A percentile compares a stretch with the other conserved stretches of the same genome.
phyloP scores from a whole-genome alignment of 2,888 invertebrate species.

The Acleris sparsana region DNA sequence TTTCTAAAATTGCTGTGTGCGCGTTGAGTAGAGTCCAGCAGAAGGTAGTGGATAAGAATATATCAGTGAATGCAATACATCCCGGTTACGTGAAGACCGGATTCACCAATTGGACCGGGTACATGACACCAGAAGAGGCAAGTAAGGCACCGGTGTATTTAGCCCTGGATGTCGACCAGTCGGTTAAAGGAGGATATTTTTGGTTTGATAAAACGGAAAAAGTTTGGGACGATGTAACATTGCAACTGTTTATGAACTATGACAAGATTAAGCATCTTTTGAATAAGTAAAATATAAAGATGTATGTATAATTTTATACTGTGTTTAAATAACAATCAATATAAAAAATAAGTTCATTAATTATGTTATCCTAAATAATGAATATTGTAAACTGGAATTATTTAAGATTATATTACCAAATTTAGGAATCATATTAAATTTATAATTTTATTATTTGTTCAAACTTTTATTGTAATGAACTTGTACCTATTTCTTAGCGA shows the following conservation, averaged over 20 bases:
- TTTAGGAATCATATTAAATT: too few species aligned
- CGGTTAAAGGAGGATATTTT: constrained; percentile 46
- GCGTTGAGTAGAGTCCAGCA: constrained; percentile 46
- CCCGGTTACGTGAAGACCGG: constrained; percentile 47
- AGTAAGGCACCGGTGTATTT: constrained; percentile 42
- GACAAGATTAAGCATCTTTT: constrained; percentile 18
- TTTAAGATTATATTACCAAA: too few species aligned
- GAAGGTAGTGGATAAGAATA: constrained; percentile 40
- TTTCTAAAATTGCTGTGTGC: constrained; percentile 46
- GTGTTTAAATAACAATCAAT: too few species aligned
- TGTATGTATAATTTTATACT: too few species aligned
- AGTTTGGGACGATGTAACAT: constrained; percentile 41
- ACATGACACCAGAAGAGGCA: constrained; percentile 41
- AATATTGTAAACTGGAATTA: too few species aligned
- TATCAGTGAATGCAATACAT: constrained; percentile 46
- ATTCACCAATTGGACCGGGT: constrained; percentile 43
- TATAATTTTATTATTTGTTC: too few species aligned
- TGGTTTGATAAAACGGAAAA: constrained; percentile 47
- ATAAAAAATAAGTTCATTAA: too few species aligned
- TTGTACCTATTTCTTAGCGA: too few species aligned
- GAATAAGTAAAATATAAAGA: too few species aligned
- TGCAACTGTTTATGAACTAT: constrained; percentile 21
- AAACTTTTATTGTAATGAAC: too few species aligned
- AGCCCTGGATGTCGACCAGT: constrained; percentile 46
- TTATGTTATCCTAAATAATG: too few species aligned